Evolutionary conservation across 2,888 invertebrate genomes (phyloP), one percentile per base, ranked within the genome.

Genomic region (Rutpela maculata): DNA sequence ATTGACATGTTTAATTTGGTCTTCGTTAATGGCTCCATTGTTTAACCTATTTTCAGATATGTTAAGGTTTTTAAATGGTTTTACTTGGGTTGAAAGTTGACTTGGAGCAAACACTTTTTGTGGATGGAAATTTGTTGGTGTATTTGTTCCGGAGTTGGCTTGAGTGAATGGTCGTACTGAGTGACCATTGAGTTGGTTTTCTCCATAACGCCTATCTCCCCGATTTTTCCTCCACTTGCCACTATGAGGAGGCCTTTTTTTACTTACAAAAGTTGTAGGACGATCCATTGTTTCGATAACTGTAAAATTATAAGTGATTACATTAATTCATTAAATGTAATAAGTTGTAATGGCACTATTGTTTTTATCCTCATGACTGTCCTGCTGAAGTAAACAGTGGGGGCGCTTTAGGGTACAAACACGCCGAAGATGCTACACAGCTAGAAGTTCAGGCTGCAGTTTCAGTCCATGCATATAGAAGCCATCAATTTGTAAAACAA

Each of bases 1-100:
- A 77, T 94, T 94, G 43, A 97, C 96, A 7, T 94, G 94, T 84
- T 95, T 94, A 83, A 95, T 94, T 0, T 95, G 93, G 86, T 96
- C 95, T 72, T 92, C 91, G 81, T 92, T 91, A n/a, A 93, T 92
- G 81, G 76, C 75, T 0, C 81, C 78, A 31, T 80, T 79, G 35
- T 68, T 74, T 26, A 77, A 22, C 19, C 72, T 69, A 19, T 75
- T 70, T 6, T 19, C 68, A 26, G 78, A 60, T 59, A 74, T 69
- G 11, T 83, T 84, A n/a, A 83, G 85, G 83, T 74, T 83, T 74
- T 75, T 78, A 66, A 55, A 19, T 31, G 18, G n/a, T 26, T 59
- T 59, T 43, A 59, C 70, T 19, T 70, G 18, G 4, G 19, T 26
- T 0, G 56, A 43, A 55, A 63, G 71, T 17, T 50, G 12, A 17